Conservation (phyloP, 2,888 invertebrate genomes). For the Melipona bicolor region DNA sequence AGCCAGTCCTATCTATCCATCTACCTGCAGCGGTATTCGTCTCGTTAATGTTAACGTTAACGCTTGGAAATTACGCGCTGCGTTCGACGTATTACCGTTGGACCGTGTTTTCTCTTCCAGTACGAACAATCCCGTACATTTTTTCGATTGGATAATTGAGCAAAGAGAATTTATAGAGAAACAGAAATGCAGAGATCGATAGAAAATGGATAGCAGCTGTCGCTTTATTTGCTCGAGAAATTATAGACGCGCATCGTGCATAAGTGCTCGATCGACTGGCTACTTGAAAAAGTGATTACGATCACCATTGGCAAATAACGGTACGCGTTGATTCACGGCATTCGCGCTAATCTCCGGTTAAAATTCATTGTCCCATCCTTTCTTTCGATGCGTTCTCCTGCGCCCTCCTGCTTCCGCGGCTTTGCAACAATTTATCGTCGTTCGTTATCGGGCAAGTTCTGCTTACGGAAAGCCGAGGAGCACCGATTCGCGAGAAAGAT, state of each 20-base stretch:
- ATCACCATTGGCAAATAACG: constrained; percentile 1
- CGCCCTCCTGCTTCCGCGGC: neutral
- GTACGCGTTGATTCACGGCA: neutral
- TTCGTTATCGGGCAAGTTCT: neutral
- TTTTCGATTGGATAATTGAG: neutral
- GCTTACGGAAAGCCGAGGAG: constrained; percentile 18
- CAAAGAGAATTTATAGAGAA: neutral
- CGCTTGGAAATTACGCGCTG: constrained; percentile 52
- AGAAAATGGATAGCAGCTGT: neutral
- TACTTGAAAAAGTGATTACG: neutral
- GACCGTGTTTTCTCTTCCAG: too few species aligned
- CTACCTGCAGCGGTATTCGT: neutral
- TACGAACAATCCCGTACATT: neutral
- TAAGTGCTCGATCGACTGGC: neutral
- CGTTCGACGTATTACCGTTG: neutral
- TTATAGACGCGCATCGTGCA: neutral
- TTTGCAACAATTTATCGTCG: constrained; percentile 36
- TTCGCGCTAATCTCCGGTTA: neutral
- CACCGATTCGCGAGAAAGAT: constrained; percentile 48
- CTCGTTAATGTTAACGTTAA: constrained; percentile 50
- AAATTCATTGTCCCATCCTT: constrained; percentile 12
- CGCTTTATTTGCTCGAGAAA: neutral
- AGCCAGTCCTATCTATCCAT: neutral
- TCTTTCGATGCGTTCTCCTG: neutral
- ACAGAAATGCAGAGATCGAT: neutral